These are phyloP conservation scores for Metalampra italica DNA, from an alignment of 2,888 invertebrate species.

Conservation along the genomic window DNA sequence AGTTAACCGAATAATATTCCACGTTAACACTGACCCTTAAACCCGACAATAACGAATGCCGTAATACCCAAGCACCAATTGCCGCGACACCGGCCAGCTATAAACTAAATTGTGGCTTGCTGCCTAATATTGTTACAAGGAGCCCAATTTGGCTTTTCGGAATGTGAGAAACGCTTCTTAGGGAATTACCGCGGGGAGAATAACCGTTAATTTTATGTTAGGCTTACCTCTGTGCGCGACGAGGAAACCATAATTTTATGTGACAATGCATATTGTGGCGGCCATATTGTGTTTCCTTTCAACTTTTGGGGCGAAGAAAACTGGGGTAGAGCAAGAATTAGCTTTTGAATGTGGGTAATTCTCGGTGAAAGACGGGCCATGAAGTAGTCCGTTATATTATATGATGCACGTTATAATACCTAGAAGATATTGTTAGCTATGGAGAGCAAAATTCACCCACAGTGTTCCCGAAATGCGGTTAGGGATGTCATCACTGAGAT, in stretches of 20 bases:
- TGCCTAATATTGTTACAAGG: slow-evolving; percentile 19
- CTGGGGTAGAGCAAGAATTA: background rate
- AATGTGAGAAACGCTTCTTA: slow-evolving; percentile 14
- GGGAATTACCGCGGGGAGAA: slow-evolving; percentile 14
- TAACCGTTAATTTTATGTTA: slow-evolving; percentile 22
- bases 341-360: no score
- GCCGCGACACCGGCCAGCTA: slow-evolving; percentile 28
- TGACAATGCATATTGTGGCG: slow-evolving; percentile 9
- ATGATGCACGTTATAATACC: no score
- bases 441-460: no score
- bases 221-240: slow-evolving; percentile 6
- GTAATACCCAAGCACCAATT: slow-evolving; percentile 27
- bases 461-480: no score
- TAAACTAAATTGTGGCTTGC: slow-evolving; percentile 25
- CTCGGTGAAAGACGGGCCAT: no score
- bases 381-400: no score
- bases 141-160: slow-evolving; percentile 23
- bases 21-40: slow-evolving; percentile 8
- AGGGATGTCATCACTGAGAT: no score
- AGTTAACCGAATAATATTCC: no score
- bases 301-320: background rate
- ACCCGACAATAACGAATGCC: slow-evolving; percentile 13
- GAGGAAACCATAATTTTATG: slow-evolving; percentile 12
- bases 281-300: slow-evolving; percentile 5
- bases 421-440: no score